Conservation (phyloP, 2,113 vertebrate species). For the Euleptes europaea region DNA sequence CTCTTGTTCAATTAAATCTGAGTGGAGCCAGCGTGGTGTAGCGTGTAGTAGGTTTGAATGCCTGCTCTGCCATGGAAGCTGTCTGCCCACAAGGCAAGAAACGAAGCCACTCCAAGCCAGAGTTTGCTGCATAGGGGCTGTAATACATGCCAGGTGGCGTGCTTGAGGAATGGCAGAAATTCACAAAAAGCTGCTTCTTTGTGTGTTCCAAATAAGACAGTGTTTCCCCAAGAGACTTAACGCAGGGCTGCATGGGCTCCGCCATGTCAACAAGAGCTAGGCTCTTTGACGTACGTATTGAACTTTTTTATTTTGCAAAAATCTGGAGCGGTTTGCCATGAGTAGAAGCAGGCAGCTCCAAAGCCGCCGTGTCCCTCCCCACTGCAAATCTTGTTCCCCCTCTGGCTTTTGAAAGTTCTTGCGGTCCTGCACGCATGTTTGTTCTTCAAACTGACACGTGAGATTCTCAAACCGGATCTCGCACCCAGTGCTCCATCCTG, state of each 20-base stretch:
- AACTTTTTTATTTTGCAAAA: background rate
- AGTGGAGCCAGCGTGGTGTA: too few species aligned
- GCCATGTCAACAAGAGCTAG: background rate
- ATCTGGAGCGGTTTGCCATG: background rate
- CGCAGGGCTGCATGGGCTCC: background rate
- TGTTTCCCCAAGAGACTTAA: background rate
- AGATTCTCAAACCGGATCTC: background rate
- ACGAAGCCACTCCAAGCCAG: background rate
- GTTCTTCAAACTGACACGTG: background rate
- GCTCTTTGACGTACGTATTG: too few species aligned
- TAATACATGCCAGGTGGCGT: background rate
- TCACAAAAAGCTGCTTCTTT: background rate
- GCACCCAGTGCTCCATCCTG: background rate
- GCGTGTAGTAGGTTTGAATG: too few species aligned
- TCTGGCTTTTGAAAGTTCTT: too few species aligned
- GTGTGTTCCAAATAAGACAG: background rate
- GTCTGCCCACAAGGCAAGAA: background rate
- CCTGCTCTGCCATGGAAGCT: too few species aligned
- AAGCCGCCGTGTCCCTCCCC: too few species aligned
- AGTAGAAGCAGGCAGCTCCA: too few species aligned
- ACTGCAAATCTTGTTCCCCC: background rate
- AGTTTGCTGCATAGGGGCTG: background rate
- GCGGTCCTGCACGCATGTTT: background rate
- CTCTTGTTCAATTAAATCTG: too few species aligned
- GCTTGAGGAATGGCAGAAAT: background rate